phyloP scores from a whole-genome alignment of 1,140 invertebrate species.

The Caenorhabditis briggsae region DNA sequence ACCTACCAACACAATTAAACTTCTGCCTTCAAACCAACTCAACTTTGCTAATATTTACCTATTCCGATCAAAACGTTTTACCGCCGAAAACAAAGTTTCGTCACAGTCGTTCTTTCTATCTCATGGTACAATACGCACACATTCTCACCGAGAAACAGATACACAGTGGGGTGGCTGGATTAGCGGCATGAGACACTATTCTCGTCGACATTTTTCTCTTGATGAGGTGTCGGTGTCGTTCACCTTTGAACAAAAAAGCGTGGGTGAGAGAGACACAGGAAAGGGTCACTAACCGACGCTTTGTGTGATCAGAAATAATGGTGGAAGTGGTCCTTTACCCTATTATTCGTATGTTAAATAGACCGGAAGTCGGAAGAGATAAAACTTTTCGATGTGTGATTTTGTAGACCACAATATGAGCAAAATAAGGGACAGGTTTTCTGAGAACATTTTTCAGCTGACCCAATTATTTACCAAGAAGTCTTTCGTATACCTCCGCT shows the following conservation, averaged over 20 bases:
- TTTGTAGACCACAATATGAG: background rate
- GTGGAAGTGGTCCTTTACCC: background rate
- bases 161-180: background rate
- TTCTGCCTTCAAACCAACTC: no score
- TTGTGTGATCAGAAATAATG: background rate
- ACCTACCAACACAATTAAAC: no score
- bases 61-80: background rate
- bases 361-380: background rate
- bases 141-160: background rate
- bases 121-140: background rate
- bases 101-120: background rate
- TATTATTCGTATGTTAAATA: constrained; percentile 24
- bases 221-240: constrained; percentile 9
- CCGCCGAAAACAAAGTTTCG: background rate
- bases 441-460: background rate
- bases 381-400: background rate
- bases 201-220: background rate
- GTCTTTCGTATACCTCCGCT: no score
- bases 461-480: no score
- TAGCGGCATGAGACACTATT: constrained; percentile 23
- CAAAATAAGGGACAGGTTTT: background rate
- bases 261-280: background rate
- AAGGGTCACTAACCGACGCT: background rate
- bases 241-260: no score
- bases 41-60: background rate